Conservation (phyloP, 2,113 vertebrate genomes). For the Silurus glanis region DNA sequence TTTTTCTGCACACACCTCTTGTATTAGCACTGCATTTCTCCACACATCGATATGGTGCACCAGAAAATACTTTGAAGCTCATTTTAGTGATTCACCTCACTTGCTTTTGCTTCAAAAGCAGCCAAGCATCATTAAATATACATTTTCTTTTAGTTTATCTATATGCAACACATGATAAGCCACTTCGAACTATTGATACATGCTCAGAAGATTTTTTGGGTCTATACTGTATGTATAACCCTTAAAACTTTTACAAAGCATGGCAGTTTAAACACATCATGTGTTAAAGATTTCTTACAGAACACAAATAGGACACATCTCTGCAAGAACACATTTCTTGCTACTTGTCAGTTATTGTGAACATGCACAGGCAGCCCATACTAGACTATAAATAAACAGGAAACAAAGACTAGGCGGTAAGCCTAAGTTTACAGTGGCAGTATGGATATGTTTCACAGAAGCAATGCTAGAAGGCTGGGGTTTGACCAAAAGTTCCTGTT, state of each 20-base stretch:
- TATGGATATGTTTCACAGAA: not conserved
- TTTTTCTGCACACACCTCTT: constrained; percentile 2
- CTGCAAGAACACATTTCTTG: not conserved
- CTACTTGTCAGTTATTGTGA: not conserved
- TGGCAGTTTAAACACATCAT: not conserved
- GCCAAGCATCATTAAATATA: constrained; percentile 32
- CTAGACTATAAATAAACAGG: constrained; percentile 1
- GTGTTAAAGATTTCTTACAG: not conserved
- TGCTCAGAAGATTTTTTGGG: not conserved
- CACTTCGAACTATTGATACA: constrained; percentile 33
- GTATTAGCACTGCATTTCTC: not conserved
- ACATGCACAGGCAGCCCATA: not conserved
- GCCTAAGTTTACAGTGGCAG: not conserved
- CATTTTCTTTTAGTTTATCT: constrained; percentile 30
- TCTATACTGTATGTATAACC: not conserved
- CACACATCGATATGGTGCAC: not conserved
- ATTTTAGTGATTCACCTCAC: constrained; percentile 27
- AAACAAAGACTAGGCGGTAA: not conserved
- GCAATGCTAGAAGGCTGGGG: not conserved
- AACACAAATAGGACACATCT: not conserved
- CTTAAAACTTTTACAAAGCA: constrained; percentile 3
- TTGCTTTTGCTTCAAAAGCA: constrained; percentile 26
- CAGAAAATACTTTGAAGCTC: constrained; percentile 24
- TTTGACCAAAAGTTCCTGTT: not conserved
- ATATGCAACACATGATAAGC: constrained; percentile 25